phyloP scores from a whole-genome alignment of 2,888 invertebrate genomes.

The Phlogophora meticulosa region DNA sequence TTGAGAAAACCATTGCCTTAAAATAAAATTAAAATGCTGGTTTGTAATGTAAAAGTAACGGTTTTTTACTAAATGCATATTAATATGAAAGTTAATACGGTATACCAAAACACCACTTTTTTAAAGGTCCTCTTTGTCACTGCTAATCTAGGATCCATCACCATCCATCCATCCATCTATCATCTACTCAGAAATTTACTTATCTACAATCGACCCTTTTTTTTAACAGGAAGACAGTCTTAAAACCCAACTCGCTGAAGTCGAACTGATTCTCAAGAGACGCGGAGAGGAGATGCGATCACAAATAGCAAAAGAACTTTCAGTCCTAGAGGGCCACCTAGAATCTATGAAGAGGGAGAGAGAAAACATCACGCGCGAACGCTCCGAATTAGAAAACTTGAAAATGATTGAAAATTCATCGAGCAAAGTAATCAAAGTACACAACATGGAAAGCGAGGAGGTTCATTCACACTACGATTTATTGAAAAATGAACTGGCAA shows the following conservation, averaged over 20 bases:
- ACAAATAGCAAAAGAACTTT: conserved; percentile 81
- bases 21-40: too few species aligned
- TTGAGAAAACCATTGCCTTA: too few species aligned
- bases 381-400: conserved; percentile 65
- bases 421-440: conserved; percentile 41
- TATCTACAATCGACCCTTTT: too few species aligned
- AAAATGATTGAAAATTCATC: conserved; percentile 34
- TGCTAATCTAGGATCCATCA: too few species aligned
- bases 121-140: too few species aligned
- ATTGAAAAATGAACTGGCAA: conserved; percentile 76
- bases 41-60: too few species aligned
- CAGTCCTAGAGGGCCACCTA: conserved; percentile 76
- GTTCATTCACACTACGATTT: conserved; percentile 74
- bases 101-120: too few species aligned
- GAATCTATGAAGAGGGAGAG: conserved; percentile 80
- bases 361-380: conserved; percentile 77
- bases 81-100: too few species aligned
- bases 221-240: conserved; percentile 79
- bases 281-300: conserved; percentile 83
- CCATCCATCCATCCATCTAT: too few species aligned
- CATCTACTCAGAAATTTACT: too few species aligned
- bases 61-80: too few species aligned
- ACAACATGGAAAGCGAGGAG: conserved; percentile 67
- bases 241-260: conserved; percentile 78
- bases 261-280: conserved; percentile 75